These are phyloP conservation scores for Argyra leucocephala DNA, from an alignment of 2,888 invertebrate species.

Conservation along the genomic window DNA sequence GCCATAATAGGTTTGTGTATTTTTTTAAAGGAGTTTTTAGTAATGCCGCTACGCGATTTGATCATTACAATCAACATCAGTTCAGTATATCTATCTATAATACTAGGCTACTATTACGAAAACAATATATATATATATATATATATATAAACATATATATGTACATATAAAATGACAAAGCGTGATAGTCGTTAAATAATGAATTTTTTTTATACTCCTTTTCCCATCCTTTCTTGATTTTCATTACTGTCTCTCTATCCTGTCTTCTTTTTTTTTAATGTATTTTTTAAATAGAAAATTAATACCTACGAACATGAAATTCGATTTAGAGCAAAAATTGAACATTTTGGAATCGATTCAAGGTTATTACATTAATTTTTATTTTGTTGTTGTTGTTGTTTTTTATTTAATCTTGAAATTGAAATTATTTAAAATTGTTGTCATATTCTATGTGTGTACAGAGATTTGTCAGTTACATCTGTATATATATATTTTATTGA, in stretches of 20 bases:
- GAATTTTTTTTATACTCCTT: not conserved
- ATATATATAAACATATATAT: not conserved
- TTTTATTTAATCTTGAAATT: not conserved
- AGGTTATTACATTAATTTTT: not conserved
- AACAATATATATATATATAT: not conserved
- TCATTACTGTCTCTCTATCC: too few relatives aligned
- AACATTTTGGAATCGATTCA: not conserved
- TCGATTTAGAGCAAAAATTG: slow-evolving; percentile 6
- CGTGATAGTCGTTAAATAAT: slow-evolving; percentile 6
- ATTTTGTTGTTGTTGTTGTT: not conserved
- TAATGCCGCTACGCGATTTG: not conserved
- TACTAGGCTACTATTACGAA: too few relatives aligned
- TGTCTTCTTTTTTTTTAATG: not conserved
- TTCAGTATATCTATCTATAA: too few relatives aligned
- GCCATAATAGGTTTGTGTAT: not conserved
- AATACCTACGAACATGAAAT: slow-evolving; percentile 1
- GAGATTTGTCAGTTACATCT: too few relatives aligned
- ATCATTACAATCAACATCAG: not conserved
- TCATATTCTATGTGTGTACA: not conserved
- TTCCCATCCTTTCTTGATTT: too few relatives aligned
- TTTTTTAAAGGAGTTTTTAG: not conserved
- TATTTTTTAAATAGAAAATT: slow-evolving; percentile 1
- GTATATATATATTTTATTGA: not conserved
- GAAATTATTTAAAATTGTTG: not conserved
- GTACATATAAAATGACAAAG: not conserved